Percentiles rank a stretch among this genome's conserved stretches.
Evolutionary conservation across 2,888 invertebrate genomes (phyloP).

Genomic region (Mesoligia furuncula): DNA sequence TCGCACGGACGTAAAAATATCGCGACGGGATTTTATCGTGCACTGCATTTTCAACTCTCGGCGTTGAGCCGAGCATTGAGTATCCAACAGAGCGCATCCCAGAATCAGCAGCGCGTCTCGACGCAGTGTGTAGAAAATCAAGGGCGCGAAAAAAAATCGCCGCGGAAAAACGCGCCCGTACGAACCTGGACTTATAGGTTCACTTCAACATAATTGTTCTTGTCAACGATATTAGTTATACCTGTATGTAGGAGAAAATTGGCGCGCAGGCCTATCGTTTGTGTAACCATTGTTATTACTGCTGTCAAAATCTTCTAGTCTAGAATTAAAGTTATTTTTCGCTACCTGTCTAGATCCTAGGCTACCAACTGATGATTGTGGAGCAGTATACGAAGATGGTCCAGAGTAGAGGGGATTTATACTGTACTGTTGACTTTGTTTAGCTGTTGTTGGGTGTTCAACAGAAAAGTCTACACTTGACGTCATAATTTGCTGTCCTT

Average conservation of each 20-base stretch:
- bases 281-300: constrained; percentile 77
- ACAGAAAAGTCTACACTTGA: constrained; percentile 77
- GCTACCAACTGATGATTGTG: constrained; percentile 84
- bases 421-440: constrained; percentile 68
- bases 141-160: neutral
- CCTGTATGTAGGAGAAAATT: constrained; percentile 72
- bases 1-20: neutral
- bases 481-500: constrained; percentile 68
- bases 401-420: constrained; percentile 79
- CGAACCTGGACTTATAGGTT: neutral
- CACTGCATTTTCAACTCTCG: neutral
- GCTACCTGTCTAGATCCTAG: constrained; percentile 71
- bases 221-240: constrained; percentile 19
- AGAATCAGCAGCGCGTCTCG: neutral
- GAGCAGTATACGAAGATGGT: constrained; percentile 86
- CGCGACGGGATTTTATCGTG: neutral
- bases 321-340: constrained; percentile 74
- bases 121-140: neutral
- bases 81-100: neutral
- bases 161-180: neutral
- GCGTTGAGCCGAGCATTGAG: neutral
- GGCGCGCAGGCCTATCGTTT: constrained; percentile 75
- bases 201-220: neutral
- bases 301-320: constrained; percentile 81
- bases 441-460: constrained; percentile 73